Base-by-base conservation (phyloP, 2,888 invertebrate genomes). In the Spodoptera exigua region DNA sequence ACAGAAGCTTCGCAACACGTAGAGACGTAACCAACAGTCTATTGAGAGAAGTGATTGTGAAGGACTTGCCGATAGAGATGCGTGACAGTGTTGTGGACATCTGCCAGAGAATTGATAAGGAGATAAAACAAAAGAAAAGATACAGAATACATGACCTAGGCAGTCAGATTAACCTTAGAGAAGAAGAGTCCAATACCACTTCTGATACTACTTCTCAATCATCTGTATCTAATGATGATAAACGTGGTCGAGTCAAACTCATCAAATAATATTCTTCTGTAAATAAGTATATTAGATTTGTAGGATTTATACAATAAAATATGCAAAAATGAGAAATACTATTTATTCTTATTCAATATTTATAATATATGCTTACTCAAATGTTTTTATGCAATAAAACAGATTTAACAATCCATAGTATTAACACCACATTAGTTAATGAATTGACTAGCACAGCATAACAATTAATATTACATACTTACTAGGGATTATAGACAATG, bases 61-160 rank as follows among this genome's bases (percentile, higher is more conserved):
- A 83, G 41, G 86, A 90, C 52, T 72, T 92, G 52, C 92, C 92
- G 1, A 46, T 91, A 16, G 89, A 90, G 48, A 54, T 91, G 41
- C 81, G 88, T 37, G 80, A 82, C 2, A 90, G 87, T 61, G 69
- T 82, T 1, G 81, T 88, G 2, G 82, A 88, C 27, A 75, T 90
- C 16, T 90, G 90, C 53, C 84, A 86, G 4, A 85, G 83, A 61
- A 84, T 90, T 51, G 79, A 78, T 1, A 81, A 73, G 43, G 86
- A 88, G 47, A 76, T 88, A 2, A 80, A 70, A 46, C 74, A 74
- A 62, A 88, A 90, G 69, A 87, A 76, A 36, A 80, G 88, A 32
- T 89, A 88, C 51, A 83, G 87, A 18, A 60, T 75, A 37, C 55
- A 57, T 21, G 86, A 88, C 16, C 37, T 83, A n/a, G 76, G 70